phyloP scores from a whole-genome alignment of 2,797 vertebrate species.

The Ibycter americanus region DNA sequence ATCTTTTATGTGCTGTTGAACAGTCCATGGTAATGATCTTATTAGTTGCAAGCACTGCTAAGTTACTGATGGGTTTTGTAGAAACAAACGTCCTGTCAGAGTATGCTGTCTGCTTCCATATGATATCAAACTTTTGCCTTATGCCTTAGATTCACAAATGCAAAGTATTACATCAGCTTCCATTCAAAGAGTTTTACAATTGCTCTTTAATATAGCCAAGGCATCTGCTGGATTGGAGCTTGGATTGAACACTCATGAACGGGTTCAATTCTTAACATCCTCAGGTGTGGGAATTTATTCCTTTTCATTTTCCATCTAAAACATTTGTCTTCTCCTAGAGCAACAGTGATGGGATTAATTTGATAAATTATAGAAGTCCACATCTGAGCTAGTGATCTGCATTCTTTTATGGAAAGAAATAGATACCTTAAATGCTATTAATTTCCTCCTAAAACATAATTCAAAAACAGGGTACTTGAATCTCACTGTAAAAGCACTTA shows the following conservation, averaged over 20 bases:
- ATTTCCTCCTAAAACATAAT: background rate
- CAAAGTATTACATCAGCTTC: background rate
- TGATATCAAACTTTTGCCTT: background rate
- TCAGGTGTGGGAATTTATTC: background rate
- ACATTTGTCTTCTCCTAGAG: background rate
- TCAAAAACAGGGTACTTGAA: background rate
- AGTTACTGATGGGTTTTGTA: background rate
- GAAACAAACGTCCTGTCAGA: background rate
- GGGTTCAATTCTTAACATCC: background rate
- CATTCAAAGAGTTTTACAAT: background rate
- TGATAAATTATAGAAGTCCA: background rate
- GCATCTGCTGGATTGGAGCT: background rate
- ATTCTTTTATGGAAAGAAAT: background rate
- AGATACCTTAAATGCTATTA: background rate
- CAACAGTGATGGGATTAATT: background rate
- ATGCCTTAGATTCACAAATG: background rate
- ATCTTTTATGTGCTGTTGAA: background rate
- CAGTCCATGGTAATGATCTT: background rate
- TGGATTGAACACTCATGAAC: background rate
- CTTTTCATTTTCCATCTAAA: background rate
- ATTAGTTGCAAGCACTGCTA: background rate
- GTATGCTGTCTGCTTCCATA: background rate
- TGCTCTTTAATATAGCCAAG: background rate
- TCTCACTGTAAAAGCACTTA: constrained; percentile 27
- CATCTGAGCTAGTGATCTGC: background rate